A percentile compares a stretch with the other conserved stretches of the same genome.
phyloP scores from a whole-genome alignment of 2,888 invertebrate species.

The Julus scandinavius region DNA sequence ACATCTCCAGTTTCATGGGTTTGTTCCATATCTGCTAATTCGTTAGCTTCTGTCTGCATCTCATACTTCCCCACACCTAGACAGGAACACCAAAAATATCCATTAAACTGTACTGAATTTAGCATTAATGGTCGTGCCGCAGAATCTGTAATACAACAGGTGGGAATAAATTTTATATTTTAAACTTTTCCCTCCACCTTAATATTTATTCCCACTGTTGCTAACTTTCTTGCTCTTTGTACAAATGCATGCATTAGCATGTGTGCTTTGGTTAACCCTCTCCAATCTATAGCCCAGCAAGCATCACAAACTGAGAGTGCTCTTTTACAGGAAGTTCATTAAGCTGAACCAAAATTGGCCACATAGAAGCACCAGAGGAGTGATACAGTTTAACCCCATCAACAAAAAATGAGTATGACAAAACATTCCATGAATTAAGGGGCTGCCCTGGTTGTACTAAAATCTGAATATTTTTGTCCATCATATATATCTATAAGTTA shows the following conservation, averaged over 20 bases:
- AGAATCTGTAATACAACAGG: not conserved
- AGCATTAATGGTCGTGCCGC: not conserved
- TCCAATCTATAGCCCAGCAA: conserved; percentile 30
- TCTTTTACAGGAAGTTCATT: conserved; percentile 40
- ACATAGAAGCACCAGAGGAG: not conserved
- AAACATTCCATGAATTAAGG: too few species aligned
- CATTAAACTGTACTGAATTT: conserved; percentile 42
- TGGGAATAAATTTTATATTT: not conserved
- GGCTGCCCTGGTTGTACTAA: too few species aligned
- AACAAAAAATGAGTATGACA: too few species aligned
- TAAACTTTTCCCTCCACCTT: not conserved
- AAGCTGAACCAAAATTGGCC: not conserved
- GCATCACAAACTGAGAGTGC: not conserved
- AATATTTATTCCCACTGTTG: not conserved
- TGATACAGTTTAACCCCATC: conserved; percentile 22
- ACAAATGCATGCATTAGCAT: not conserved
- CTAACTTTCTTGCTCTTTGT: not conserved
- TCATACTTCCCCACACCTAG: not conserved
- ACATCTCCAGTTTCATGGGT: not conserved
- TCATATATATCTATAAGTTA: too few species aligned
- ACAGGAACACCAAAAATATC: conserved; percentile 37
- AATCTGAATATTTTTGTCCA: too few species aligned
- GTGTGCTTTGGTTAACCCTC: not conserved
- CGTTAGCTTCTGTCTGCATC: not conserved
- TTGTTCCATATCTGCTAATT: not conserved